Base-by-base conservation (phyloP, 2,888 invertebrate species). In the Chloromyia formosa region DNA sequence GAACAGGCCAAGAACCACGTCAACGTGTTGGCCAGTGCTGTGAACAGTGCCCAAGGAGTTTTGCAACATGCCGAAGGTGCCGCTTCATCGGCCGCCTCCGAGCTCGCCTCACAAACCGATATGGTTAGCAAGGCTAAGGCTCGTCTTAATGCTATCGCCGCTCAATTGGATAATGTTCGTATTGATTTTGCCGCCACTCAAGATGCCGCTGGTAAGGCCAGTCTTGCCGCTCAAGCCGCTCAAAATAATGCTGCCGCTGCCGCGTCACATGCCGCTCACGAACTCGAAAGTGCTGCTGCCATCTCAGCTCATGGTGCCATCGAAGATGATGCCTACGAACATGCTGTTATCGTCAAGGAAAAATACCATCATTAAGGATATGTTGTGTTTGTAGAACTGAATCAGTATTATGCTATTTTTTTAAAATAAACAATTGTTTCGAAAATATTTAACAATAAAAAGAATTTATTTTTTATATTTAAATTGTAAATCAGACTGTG, bases 121-220 rank as follows among this genome's bases (percentile, higher is more conserved):
- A 92, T 92, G 92, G 90, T 92, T 1, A 92, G 92, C n/a, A 88
- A 90, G 0, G 92, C 92, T 0, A 87, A 90, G 74, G 90, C 91
- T 78, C 83, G 91, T 56, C 85, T 91, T 9, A 87, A 89, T 75
- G 86, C 89, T 0, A 85, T 92, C 20, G 88, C 88, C 75, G 91
- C 91, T 56, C 91, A 92, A 80, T 86, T 92, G 35, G 87, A 87
- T 62, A 88, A 89, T 10, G 90, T 91, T 74, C 88, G 90, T 64
- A 87, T 91, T 75, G 92, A 92, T 83, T 91, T 91, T 81, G 90
- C 90, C 77, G 91, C 91, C 0, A 92, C 92, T 0, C 90, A 90
- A 81, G 81, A 88, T 0, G 92, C 92, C 12, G 91, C 92, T 0
- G 88, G 89, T 79, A 90, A 90, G 81, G 90, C 90, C 58, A 84